Evolutionary conservation across 2,113 vertebrate genomes (phyloP), one percentile per base, ranked within the genome.

Genomic region (Chionodraco myersi): DNA sequence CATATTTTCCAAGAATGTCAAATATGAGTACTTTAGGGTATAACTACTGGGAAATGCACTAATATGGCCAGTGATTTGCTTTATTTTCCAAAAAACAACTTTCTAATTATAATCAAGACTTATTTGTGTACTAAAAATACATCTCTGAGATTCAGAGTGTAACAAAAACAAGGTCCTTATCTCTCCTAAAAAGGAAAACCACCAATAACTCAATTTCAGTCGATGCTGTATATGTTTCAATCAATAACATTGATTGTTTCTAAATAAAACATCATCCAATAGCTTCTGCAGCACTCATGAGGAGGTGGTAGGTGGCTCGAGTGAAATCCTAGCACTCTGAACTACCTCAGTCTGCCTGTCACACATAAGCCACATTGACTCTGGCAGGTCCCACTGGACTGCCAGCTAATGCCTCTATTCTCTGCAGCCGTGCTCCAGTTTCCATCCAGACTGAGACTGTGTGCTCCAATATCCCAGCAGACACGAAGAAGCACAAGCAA

Each of bases 381-480:
- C 34, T 78, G 72, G 64, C 59, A 82, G 60, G 15, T 84, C 74
- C 53, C 73, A 49, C 72, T 63, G 52, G 75, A 70, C 75, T 86
- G 72, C 21, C 66, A 66, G 75, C 79, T 87, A 89, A 93, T 91
- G 84, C 82, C 72, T 77, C 72, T 86, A 77, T 88, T 91, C 86
- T 88, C 84, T 85, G 80, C 84, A 87, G 90, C 80, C 80, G 58
- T 84, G 87, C 80, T 86, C 85, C 77, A 89, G 44, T 89, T 90
- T 88, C 72, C 61, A 26, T 59, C 36, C 72, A 78, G 76, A 68
- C 72, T 14, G 68, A 79, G 63, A 82, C 34, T 75, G 70, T 77
- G 82, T 54, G 64, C 84, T 86, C 65, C 5, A 51, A 14, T 26
- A 77, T 73, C 69, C 74, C 80, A 59, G 58, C 75, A 72, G 72